A percentile compares a stretch with the other conserved stretches of the same genome.
These are phyloP conservation scores for Trachurus trachurus DNA, from an alignment of 2,797 vertebrate species.

Conservation along the genomic window DNA sequence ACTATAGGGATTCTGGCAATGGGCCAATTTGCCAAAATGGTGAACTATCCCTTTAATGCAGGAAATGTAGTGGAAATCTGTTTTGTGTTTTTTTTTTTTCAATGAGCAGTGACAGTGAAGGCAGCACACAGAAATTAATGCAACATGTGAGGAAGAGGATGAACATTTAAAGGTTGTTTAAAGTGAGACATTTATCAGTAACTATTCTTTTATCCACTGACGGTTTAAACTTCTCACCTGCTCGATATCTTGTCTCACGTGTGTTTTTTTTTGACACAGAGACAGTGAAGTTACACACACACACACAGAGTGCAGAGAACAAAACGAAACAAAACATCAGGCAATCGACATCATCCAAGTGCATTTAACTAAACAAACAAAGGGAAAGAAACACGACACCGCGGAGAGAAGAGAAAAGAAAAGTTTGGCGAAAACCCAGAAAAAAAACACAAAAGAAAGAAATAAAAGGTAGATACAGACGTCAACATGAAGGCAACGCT, in stretches of 20 bases:
- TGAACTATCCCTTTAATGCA: too few relatives aligned
- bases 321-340: not conserved
- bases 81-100: not conserved
- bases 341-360: not conserved
- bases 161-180: not conserved
- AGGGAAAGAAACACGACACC: not conserved
- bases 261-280: too few relatives aligned
- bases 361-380: not conserved
- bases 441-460: constrained; percentile 8
- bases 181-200: constrained; percentile 24
- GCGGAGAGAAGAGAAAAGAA: not conserved
- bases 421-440: not conserved
- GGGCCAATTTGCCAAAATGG: too few relatives aligned
- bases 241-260: not conserved
- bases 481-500: constrained; percentile 10
- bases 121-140: not conserved
- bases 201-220: not conserved
- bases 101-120: not conserved
- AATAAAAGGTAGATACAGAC: constrained; percentile 8
- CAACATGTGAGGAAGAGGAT: not conserved
- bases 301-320: not conserved
- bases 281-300: not conserved
- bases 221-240: not conserved
- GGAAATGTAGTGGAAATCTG: not conserved
- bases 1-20: too few relatives aligned